Base-by-base conservation (phyloP, 2,797 vertebrate genomes). In the Danio aesculapii region DNA sequence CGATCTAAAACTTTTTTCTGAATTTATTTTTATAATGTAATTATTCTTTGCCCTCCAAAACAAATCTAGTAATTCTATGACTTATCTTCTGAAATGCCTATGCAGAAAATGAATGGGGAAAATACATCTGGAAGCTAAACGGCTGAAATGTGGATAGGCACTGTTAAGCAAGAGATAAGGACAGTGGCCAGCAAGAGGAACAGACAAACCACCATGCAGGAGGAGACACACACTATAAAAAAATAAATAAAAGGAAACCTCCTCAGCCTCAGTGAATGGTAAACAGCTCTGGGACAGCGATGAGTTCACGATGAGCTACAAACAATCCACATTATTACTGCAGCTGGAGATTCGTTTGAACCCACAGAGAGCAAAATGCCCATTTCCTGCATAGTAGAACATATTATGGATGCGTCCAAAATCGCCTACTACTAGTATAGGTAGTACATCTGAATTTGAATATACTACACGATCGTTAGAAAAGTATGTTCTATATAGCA, bases 251-350 rank as follows among this genome's bases (percentile, higher is more conserved):
- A 66, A 19, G 43, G 3, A 49, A 64, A 44, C 16, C 52, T 53
- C 10, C 49, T 76, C 39, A 64, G 49, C 30, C 14, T 41, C 12
- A 50, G 46, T 53, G n/a, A 81, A 70, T 55, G 52, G 41, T 3
- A 39, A 81, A 39, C 19, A 52, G 72, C 30, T 53, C 19, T 41
- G 62, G 50, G 74, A 30, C 13, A 4, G 8, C 8, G 4, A 6
- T 16, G 50, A 39, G 62, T 61, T 76, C 74, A 43, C 44, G 50
- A 46, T 11, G 57, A 81, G 57, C 57, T 72, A 77, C 75, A 78
- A 84, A 81, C 79, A 74, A 81, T 81, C 68, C 68, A 39, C 75
- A 75, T 84, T 81, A 79, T 84, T 82, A 76, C 66, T 75, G 71
- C 52, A 77, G 59, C 70, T 53, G 61, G 49, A 64, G 59, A 52